Evolutionary conservation across 2,888 invertebrate genomes (phyloP), one percentile per base, ranked within the genome.

Genomic region (Melitaea athalia): DNA sequence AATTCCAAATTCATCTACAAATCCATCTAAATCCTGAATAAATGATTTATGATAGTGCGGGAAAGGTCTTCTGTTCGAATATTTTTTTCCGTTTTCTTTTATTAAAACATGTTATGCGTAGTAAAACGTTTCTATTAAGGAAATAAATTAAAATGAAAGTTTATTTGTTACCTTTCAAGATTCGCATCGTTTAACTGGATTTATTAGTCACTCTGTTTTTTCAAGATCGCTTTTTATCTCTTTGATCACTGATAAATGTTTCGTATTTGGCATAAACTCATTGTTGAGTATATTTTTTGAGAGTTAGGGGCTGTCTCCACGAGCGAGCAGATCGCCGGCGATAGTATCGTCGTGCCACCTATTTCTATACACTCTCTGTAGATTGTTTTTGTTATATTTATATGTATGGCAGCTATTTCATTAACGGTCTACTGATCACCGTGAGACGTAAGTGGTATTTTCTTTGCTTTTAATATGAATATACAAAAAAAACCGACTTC

Each of bases 141-240:
- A 64, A 63, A 62, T 64, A 66, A 61, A 67, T 52, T 69, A 64
- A 47, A 53, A 50, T 42, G 72, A 60, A 67, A 65, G 65, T 73
- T 66, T 69, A 65, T 73, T 71, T 71, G 64, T 67, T 68, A 38
- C 53, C 45, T 49, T 47, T 61, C 60, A 45, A 66, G 53, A 52
- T 52, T 52, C 63, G 31, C 62, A 52, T 52, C 62, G 57, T 59
- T 52, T 65, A 59, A 31, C 14, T 14, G 49, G 42, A 66, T 69
- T 63, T 66, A 66, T 66, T 63, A 45, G 31, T 53, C 5, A 52
- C 24, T 49, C n/a, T 17, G 12, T 42, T 24, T 24, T 43, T 3
- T 52, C 17, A 24, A 31, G 42, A 52, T 52, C 42, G 7, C 33
- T 0, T 38, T 64, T 57, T 64, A 53, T 12, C 14, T 47, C 5